Conservation (phyloP, 2,113 vertebrate genomes). For the Nycticebus coucang region DNA sequence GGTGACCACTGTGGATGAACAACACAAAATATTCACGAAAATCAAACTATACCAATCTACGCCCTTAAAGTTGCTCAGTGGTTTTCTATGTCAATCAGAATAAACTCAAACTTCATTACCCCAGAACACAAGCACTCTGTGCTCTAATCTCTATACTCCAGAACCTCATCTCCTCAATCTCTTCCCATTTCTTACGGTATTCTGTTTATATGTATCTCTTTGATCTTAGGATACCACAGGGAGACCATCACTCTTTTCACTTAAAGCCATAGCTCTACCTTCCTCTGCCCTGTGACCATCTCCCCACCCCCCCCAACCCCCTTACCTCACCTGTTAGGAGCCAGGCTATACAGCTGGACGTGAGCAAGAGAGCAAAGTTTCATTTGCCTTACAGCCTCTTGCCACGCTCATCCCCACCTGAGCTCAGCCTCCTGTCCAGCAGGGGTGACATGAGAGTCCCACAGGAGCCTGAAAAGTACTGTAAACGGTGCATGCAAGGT, state of each 20-base stretch:
- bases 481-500: too few species aligned
- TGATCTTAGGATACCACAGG: neutral
- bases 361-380: too few species aligned
- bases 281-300: too few species aligned
- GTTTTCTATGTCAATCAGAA: neutral
- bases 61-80: neutral
- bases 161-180: neutral
- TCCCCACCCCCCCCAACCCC: too few species aligned
- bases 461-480: too few species aligned
- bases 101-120: neutral
- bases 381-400: too few species aligned
- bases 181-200: neutral
- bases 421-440: too few species aligned
- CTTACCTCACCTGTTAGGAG: too few species aligned
- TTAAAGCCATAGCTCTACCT: neutral
- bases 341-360: too few species aligned
- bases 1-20: neutral
- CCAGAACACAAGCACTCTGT: neutral
- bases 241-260: neutral
- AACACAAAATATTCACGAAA: neutral
- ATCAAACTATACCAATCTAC: neutral
- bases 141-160: neutral
- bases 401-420: too few species aligned
- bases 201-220: neutral
- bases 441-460: too few species aligned